Base-by-base conservation (phyloP, 2,797 vertebrate genomes). In the Anguilla pacifica region DNA sequence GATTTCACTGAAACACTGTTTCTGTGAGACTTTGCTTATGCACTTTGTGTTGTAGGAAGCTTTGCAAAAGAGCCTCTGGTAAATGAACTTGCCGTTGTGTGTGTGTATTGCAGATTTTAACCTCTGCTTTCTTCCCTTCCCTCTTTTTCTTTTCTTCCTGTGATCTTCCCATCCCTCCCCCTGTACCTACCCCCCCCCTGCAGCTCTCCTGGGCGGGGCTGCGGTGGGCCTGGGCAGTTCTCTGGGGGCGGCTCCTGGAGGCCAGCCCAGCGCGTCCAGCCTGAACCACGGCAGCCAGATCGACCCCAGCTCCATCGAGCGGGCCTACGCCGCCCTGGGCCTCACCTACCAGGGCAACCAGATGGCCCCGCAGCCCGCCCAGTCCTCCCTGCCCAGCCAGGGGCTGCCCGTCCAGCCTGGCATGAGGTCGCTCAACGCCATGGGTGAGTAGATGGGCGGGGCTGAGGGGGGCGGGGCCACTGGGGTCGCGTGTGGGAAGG, bases 241-340 rank as follows among this genome's bases (percentile, higher is more conserved):
- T n/a, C 92, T 97, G 13, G 97, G 97, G 85, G 94, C 96, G 0
- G 96, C 98, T 43, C 96, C 97, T 0, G 97, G 98, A 89, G 97
- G 97, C 83, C 97, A 97, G 81, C 97, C 97, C 85, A 97, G 96
- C 89, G 87, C 98, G 0, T 96, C 98, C 85, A 98, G 93, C 93
- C 96, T 99, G 88, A 99, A 97, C 95, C 96, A 97, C 55, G 95
- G 97, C 22, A 98, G 96, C 92, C 98, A 99, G 95, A 99, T 99
- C 90, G 99, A 99, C 92, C 99, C 98, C 91, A 99, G 99, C 94
- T 99, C 98, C 64, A 99, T 99, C 87, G 98, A 99, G 92, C 95
- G 99, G 93, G 99, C 98, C 64, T 99, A 99, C 0, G 98, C 98
- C 84, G 99, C 99, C 51, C 96, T 99, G 31, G 99, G 98, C 87